Conservation (phyloP, 1,140 invertebrate species). For the Drosophila biarmipes region DNA sequence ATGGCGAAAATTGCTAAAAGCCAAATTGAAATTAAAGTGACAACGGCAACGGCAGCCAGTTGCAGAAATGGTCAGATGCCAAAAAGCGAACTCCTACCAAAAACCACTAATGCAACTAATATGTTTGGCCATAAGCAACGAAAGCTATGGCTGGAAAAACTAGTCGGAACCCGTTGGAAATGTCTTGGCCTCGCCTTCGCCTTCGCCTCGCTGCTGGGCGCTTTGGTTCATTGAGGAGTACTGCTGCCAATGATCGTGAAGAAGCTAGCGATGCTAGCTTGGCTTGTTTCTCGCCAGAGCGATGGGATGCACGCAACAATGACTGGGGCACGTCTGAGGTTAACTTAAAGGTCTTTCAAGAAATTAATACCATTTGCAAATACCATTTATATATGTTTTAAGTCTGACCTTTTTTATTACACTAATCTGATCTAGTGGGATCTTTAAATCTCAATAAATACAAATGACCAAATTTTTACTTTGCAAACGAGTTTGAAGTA, state of each 20-base stretch:
- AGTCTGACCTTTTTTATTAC: too few relatives aligned
- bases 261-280: not conserved
- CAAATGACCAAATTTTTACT: too few relatives aligned
- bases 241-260: slow-evolving; percentile 35
- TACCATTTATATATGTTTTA: too few relatives aligned
- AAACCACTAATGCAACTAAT: slow-evolving; percentile 68
- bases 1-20: slow-evolving; percentile 65
- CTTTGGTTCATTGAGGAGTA: slow-evolving; percentile 50
- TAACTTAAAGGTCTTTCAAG: too few relatives aligned
- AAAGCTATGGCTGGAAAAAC: slow-evolving; percentile 65
- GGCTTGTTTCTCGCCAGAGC: not conserved
- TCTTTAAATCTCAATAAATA: too few relatives aligned
- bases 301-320: not conserved
- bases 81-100: slow-evolving; percentile 56
- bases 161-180: slow-evolving; percentile 53
- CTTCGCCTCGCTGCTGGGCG: slow-evolving; percentile 31
- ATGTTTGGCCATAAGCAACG: slow-evolving; percentile 79
- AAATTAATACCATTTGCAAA: too few relatives aligned
- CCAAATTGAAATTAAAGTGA: slow-evolving; percentile 79
- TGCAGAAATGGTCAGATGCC: slow-evolving; percentile 66
- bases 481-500: too few relatives aligned
- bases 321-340: too few relatives aligned
- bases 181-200: slow-evolving; percentile 39
- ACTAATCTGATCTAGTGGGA: too few relatives aligned
- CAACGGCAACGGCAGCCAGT: slow-evolving; percentile 68